A percentile compares a stretch with the other conserved stretches of the same genome.
phyloP scores from a whole-genome alignment of 2,797 vertebrate species.

The Arrhamphus sclerolepis region DNA sequence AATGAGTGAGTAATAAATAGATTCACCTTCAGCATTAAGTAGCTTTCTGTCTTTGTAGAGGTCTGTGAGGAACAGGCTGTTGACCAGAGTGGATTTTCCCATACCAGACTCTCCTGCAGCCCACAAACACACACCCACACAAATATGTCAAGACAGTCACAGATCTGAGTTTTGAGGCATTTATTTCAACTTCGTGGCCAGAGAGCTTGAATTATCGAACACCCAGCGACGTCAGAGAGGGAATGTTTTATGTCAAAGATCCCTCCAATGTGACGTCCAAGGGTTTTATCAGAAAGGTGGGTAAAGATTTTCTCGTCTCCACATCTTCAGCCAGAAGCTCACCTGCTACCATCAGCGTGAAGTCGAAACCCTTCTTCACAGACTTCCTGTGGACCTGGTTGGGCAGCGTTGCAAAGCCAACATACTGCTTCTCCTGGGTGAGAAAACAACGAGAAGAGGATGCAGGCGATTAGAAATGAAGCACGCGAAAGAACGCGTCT shows the following conservation, averaged over 20 bases:
- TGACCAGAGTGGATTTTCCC: conserved; percentile 87
- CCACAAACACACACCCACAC: conserved; percentile 18
- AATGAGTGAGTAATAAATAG: background rate
- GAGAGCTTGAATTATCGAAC: no score
- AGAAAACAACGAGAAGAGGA: conserved; percentile 31
- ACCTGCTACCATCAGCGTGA: conserved; percentile 98
- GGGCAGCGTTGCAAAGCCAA: conserved; percentile 94
- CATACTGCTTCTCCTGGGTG: conserved; percentile 93
- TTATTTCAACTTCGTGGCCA: no score
- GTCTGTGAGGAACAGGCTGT: conserved; percentile 87
- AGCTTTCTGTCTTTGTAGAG: conserved; percentile 88
- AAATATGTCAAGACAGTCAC: background rate
- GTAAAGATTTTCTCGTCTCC: background rate
- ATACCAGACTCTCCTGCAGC: conserved; percentile 84
- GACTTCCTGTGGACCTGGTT: conserved; percentile 97
- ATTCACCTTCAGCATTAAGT: conserved; percentile 85
- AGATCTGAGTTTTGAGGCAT: background rate
- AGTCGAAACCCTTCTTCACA: conserved; percentile 97
- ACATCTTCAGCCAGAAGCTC: conserved; percentile 39
- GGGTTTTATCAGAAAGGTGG: accelerated
- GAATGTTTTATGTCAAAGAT: no score
- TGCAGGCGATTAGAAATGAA: no score
- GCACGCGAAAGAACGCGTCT: no score
- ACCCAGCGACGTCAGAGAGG: no score
- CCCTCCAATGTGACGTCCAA: no score